Conservation (phyloP, 2,113 vertebrate genomes). For the Tachycineta bicolor region DNA sequence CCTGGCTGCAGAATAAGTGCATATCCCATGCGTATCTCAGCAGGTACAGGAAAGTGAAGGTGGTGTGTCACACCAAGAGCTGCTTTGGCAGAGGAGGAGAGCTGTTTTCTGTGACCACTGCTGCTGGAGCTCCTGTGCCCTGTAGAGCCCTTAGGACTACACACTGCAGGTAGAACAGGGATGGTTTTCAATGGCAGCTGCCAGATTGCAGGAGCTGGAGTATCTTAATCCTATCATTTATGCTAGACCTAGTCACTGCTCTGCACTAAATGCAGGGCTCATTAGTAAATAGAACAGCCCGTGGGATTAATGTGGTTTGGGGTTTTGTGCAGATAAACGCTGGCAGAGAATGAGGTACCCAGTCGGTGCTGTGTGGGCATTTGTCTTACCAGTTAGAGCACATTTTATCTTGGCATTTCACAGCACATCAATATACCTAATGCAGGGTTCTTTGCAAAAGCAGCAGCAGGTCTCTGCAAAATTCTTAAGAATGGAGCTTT, state of each 20-base stretch:
- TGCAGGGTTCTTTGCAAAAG: background rate
- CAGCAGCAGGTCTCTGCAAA: background rate
- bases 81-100: background rate
- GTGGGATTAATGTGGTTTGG: background rate
- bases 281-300: background rate
- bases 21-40: background rate
- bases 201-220: background rate
- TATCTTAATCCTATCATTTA: background rate
- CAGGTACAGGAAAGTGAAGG: background rate
- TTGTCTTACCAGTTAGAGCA: background rate
- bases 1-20: background rate
- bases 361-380: background rate
- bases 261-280: background rate
- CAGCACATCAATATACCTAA: background rate
- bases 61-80: background rate
- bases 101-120: background rate
- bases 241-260: background rate
- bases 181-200: background rate
- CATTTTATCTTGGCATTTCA: constrained; percentile 2
- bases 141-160: background rate
- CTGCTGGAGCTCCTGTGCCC: background rate
- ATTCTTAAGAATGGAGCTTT: background rate
- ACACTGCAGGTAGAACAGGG: background rate
- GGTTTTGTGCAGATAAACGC: background rate
- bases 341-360: background rate